Evolutionary conservation across 2,888 invertebrate genomes (phyloP).

Genomic region (Ditula angustiorana): DNA sequence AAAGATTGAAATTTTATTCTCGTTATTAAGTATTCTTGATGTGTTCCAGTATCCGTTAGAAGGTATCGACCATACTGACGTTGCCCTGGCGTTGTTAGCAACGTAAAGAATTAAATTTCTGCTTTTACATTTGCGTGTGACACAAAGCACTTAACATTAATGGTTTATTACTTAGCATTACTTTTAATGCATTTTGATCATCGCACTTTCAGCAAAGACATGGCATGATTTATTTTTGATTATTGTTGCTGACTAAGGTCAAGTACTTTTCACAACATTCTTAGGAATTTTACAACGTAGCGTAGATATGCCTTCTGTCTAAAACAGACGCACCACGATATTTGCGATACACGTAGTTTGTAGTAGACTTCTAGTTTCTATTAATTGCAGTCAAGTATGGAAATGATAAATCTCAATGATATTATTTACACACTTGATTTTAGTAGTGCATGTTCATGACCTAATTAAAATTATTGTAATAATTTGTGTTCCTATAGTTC

Average conservation of each 20-base stretch:
- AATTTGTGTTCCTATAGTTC: not conserved
- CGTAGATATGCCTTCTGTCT: slow-evolving; percentile 12
- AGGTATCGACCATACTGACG: slow-evolving; percentile 76
- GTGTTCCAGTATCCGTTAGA: slow-evolving; percentile 30
- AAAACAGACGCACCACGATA: not conserved
- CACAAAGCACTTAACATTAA: not conserved
- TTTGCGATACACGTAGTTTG: not conserved
- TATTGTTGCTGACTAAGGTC: slow-evolving; percentile 34
- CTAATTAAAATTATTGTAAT: slow-evolving; percentile 19
- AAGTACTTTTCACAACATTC: slow-evolving; percentile 32
- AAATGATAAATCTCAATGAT: too few species aligned
- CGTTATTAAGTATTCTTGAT: slow-evolving; percentile 30
- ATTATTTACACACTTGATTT: too few species aligned
- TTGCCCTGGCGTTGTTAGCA: slow-evolving; percentile 74
- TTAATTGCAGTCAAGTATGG: not conserved
- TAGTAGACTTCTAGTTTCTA: not conserved
- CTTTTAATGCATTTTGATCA: not conserved
- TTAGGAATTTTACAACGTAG: slow-evolving; percentile 22
- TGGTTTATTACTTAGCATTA: not conserved
- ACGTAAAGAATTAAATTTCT: slow-evolving; percentile 15
- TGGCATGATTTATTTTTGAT: slow-evolving; percentile 22
- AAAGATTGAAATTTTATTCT: slow-evolving; percentile 13
- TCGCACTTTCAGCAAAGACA: slow-evolving; percentile 7
- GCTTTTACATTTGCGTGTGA: slow-evolving; percentile 12
- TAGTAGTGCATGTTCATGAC: slow-evolving; percentile 25